Evolutionary conservation across 2,797 vertebrate species (phyloP), one percentile per base, ranked within the genome.

Genomic region (Caiman crocodilus): DNA sequence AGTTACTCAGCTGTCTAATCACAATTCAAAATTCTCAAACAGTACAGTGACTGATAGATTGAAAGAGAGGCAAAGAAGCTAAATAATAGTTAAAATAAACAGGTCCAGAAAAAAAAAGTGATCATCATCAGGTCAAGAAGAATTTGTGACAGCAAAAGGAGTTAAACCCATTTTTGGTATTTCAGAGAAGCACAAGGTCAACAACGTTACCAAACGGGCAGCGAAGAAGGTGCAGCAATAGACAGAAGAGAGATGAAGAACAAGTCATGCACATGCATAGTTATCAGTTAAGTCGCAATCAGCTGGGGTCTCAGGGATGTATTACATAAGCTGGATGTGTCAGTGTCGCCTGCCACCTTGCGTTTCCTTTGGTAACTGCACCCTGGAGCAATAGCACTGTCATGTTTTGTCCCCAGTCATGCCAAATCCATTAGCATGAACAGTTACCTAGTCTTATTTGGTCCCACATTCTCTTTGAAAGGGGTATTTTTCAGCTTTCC

Each of bases 261-360:
- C 4, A n/a, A 17, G 79, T 64, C 63, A 23, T 50, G 82, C 55
- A 13, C 81, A 3, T 0, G 0, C 4, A 60, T 56, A 57, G 6
- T 65, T 6, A 13, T 13, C 32, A 65, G 78, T 67, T n/a, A 89
- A 4, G 85, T 30, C 26, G 60, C 78, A 20, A 79, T 8, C 82
- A 76, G 88, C 0, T 17, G 25, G 91, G 91, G 87, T 64, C 82
- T 71, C 10, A 58, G 30, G 88, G 71, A 80, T 7, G 11, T 8
- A 91, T 95, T 95, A 95, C 0, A 1, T 93, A 93, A 95, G 42
- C 20, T 0, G 0, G 6, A 26, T 63, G 88, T 85, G 82, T 87
- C 85, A 95, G 94, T 1, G 1, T 50, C 0, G 89, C 89, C 85
- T 94, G 95, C 95, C 95, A 96, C 95, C 95, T 96, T 13, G 82